phyloP scores from a whole-genome alignment of 2,113 vertebrate species.

The Pseudorhombus dupliciocellatus region DNA sequence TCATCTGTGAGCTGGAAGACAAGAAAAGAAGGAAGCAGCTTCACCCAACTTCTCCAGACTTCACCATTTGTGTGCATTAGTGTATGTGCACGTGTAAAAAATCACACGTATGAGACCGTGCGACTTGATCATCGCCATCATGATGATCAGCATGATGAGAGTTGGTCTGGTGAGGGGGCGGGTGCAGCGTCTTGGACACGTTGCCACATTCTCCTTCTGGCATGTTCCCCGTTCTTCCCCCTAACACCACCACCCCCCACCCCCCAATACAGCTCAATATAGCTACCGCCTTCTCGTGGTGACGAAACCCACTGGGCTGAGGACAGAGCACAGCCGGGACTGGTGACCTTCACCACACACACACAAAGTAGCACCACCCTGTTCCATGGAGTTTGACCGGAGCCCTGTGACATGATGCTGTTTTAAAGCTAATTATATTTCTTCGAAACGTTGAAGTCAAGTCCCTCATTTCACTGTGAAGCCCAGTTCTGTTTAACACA shows the following conservation, averaged over 20 bases:
- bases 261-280: constrained; percentile 29
- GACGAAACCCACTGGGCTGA: constrained; percentile 9
- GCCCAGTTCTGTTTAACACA: background rate
- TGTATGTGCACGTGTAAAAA: constrained; percentile 5
- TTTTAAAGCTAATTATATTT: background rate
- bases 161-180: constrained; percentile 77
- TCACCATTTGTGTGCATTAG: background rate
- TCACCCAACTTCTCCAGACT: too few species aligned
- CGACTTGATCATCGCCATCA: constrained; percentile 39
- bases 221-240: constrained; percentile 29
- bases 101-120: constrained; percentile 23
- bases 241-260: background rate
- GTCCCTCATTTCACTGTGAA: background rate
- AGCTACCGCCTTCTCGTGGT: constrained; percentile 42
- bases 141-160: constrained; percentile 39
- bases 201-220: constrained; percentile 58
- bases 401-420: background rate
- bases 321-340: background rate
- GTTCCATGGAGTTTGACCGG: background rate
- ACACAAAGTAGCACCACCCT: constrained; percentile 10
- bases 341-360: constrained; percentile 21
- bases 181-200: constrained; percentile 52
- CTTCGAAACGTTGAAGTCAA: background rate
- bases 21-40: background rate
- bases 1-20: background rate